Evolutionary conservation across 2,113 vertebrate genomes (phyloP), one percentile per base, ranked within the genome.

Genomic region (Eudorcas thomsonii): DNA sequence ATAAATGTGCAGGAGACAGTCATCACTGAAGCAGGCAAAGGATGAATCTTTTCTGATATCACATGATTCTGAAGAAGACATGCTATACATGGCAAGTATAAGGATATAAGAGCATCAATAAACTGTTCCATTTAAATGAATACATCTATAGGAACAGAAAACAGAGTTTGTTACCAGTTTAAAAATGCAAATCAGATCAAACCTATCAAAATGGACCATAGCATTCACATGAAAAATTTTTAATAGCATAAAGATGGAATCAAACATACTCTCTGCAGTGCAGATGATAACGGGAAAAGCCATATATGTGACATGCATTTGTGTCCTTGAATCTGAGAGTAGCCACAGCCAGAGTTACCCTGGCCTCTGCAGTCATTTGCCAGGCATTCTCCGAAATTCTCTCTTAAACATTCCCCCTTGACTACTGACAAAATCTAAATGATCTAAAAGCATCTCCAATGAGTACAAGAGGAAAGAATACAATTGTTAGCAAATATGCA

Each of bases 401-500:
- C 77, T 93, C 57, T 94, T 39, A 74, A 92, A 26, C 55, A 92
- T 97, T 97, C 28, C 60, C 43, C 88, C 6, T 97, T 97, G 64
- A 74, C 91, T 97, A 93, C 95, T 98, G 97, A 98, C 97, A 98
- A 98, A 98, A 98, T 78, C 94, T 98, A 98, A 98, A 98, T 0
- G 52, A 95, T 97, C 91, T 98, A 97, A 98, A 98, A 98, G 97
- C 97, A 97, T 98, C 86, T 96, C 89, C 97, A 98, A 92, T 12
- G 83, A 98, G 94, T 96, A 98, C 59, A 48, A 98, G 71, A 96
- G 71, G 36, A 85, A 92, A 57, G 64, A 98, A 98, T 1, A 3
- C 95, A 98, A 98, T 96, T 91, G 97, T 98, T 98, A 97, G 97
- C 91, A 98, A 98, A 98, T 97, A 96, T 97, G 97, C 97, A 97